Conservation (phyloP, 2,113 vertebrate species). For the Pollachius pollachius region DNA sequence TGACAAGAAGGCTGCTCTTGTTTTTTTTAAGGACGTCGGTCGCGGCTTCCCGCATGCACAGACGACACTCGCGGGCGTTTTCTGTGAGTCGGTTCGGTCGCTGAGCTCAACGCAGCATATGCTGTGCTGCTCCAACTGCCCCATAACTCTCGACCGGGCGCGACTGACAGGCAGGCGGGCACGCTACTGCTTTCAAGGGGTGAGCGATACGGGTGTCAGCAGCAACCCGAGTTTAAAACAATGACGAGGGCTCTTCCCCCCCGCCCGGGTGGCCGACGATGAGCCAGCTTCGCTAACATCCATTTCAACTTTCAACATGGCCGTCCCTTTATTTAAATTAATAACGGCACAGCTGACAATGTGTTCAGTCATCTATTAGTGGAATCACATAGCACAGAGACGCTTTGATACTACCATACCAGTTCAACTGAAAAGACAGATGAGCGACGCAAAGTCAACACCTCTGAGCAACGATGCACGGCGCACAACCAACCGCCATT, state of each 20-base stretch:
- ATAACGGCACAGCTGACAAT: neutral
- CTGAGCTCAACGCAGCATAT: slow-evolving; percentile 35
- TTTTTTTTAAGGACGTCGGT: too few relatives aligned
- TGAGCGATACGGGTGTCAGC: neutral
- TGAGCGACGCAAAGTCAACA: neutral
- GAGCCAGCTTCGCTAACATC: neutral
- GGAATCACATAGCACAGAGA: neutral
- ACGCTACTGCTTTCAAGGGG: neutral
- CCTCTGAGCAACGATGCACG: too few relatives aligned
- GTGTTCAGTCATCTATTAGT: neutral
- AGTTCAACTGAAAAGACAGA: too few relatives aligned
- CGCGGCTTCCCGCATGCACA: too few relatives aligned
- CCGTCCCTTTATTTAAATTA: neutral
- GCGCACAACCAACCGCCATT: too few relatives aligned
- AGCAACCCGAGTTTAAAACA: neutral
- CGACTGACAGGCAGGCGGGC: slow-evolving; percentile 36
- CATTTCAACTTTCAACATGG: neutral
- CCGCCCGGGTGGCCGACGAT: too few relatives aligned
- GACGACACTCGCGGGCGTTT: too few relatives aligned
- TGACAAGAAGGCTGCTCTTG: too few relatives aligned
- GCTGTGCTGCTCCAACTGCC: slow-evolving; percentile 20
- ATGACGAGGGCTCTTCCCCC: too few relatives aligned
- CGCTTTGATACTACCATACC: neutral
- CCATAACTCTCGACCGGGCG: neutral
- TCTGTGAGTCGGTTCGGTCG: neutral